Conservation (phyloP, 1,140 invertebrate species). For the Caenorhabditis tropicalis region DNA sequence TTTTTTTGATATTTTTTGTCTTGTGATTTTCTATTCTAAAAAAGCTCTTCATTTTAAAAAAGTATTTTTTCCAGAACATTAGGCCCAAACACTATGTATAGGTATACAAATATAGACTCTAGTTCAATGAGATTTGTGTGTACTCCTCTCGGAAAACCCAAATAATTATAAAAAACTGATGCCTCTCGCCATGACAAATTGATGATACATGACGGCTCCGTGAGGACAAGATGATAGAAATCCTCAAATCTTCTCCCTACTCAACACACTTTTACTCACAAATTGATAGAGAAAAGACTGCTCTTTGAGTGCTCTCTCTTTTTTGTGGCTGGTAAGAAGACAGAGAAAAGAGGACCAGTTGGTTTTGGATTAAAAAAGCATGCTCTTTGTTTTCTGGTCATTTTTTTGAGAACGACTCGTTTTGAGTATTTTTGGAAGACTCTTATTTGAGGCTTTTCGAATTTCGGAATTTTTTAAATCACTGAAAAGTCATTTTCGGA, state of each 20-base stretch:
- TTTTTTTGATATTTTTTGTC: no score
- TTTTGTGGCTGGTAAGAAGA: not conserved
- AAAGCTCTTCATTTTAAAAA: no score
- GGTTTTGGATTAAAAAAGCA: slow-evolving; percentile 3
- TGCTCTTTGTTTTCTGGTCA: slow-evolving; percentile 1
- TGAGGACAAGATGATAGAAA: not conserved
- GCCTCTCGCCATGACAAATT: no score
- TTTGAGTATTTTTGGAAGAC: not conserved
- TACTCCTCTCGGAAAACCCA: not conserved
- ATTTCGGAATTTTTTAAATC: not conserved
- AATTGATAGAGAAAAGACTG: slow-evolving; percentile 5
- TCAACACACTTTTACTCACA: not conserved
- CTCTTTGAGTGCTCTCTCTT: not conserved
- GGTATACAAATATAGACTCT: no score
- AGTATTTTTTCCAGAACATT: no score
- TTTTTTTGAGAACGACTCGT: not conserved
- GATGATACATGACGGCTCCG: not conserved
- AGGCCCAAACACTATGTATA: no score
- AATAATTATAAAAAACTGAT: not conserved
- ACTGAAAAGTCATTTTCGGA: no score
- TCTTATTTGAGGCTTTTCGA: not conserved
- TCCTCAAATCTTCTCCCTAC: not conserved
- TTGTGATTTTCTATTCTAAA: no score
- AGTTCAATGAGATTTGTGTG: no score
- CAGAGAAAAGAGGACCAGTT: not conserved